Evolutionary conservation across 2,888 invertebrate species (phyloP), one percentile per base, ranked within the genome.

Genomic region (Gisinianus flammeolus): DNA sequence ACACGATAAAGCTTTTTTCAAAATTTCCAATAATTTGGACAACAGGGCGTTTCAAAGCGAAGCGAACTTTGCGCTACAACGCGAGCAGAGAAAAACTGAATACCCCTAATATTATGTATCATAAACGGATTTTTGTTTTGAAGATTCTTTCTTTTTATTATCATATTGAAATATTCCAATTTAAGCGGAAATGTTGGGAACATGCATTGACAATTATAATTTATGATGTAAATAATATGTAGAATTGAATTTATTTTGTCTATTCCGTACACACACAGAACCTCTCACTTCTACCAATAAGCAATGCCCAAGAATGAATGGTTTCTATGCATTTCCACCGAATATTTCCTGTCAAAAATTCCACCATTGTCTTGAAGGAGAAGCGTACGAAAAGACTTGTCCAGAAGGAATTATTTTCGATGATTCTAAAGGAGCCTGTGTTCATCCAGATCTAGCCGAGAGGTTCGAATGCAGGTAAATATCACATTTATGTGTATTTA

Each of bases 241-340:
- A 12, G n/a, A 22, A 22, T 12, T 12, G 8, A n/a, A n/a, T n/a
- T n/a, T 12, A 12, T n/a, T 58, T n/a, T n/a, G 8, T 58, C n/a
- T n/a, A 12, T 58, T 58, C 6, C 6, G 22, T 58, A 12, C 8
- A 22, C 54, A 85, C 86, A 0, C 86, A 93, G 93, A 93, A 86
- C 90, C 91, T 2, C 87, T 93, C 0, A 90, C 91, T 83, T 90
- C 94, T 0, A 93, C 93, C 0, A 92, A 91, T 73, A 78, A 77
- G n/a, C 64, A 79, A 1, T 85, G 85, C 62, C 81, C 81, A 0
- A 80, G 85, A 19, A 70, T 81, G 68, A 85, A 85, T 67, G 85
- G 85, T 16, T 82, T 85, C 68, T 85, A 85, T 77, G 76, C 81
- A 16, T 84, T 84, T 56, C 82, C 82, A 8, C 76, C 85, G 0